A percentile compares a stretch with the other conserved stretches of the same genome.
These are phyloP conservation scores for Semibalanus balanoides DNA, from an alignment of 1,140 invertebrate species.

Conservation along the genomic window DNA sequence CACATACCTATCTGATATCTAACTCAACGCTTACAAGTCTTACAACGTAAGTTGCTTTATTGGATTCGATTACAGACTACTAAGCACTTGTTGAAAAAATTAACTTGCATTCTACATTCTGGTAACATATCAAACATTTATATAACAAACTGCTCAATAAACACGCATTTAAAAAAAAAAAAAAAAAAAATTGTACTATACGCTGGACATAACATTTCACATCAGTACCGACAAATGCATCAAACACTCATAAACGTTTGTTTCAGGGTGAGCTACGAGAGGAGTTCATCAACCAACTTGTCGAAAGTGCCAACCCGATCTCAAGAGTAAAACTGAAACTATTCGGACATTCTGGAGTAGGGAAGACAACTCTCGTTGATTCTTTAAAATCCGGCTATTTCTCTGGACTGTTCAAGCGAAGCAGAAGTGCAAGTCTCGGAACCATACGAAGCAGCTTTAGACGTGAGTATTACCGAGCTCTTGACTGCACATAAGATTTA, in stretches of 20 bases:
- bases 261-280: slow-evolving; percentile 39
- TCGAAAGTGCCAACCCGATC: slow-evolving; percentile 45
- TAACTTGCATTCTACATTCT: background rate
- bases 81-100: no score
- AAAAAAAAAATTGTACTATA: background rate
- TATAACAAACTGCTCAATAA: background rate
- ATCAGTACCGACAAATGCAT: background rate
- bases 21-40: no score
- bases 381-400: slow-evolving; percentile 53
- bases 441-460: background rate
- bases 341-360: slow-evolving; percentile 58
- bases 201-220: no score
- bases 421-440: slow-evolving; percentile 15
- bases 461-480: background rate
- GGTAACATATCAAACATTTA: background rate
- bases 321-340: slow-evolving; percentile 56
- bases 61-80: background rate
- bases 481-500: no score
- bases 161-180: background rate
- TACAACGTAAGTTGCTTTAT: background rate
- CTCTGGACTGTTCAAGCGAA: slow-evolving; percentile 44
- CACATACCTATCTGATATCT: no score
- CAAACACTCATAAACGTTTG: background rate
- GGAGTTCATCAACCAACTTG: slow-evolving; percentile 52
- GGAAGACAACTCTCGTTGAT: slow-evolving; percentile 58